Evolutionary conservation across 2,113 vertebrate genomes (phyloP).

Genomic region (Halcyon malimbica): DNA sequence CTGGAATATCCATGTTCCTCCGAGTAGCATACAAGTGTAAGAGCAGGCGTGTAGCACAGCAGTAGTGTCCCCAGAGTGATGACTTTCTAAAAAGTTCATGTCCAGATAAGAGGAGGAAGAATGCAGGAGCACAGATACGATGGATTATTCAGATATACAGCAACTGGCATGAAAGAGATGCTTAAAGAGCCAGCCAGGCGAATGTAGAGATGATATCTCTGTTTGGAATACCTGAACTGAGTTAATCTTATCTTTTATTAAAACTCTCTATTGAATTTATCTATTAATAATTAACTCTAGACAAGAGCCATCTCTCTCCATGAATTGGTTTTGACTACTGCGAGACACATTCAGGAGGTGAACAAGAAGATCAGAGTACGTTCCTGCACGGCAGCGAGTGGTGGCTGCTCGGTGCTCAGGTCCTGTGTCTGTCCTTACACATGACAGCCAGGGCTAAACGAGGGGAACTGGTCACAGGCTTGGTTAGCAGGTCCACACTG

Average conservation of each 20-base stretch:
- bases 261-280: neutral
- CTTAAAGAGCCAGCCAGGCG: neutral
- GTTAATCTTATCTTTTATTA: neutral
- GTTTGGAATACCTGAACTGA: neutral
- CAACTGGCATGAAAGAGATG: neutral
- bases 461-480: neutral
- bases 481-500: accelerated
- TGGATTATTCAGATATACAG: neutral
- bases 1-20: neutral
- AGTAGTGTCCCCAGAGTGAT: neutral
- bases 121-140: neutral
- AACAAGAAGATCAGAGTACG: neutral
- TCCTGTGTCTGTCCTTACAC: neutral
- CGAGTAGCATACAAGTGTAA: accelerated
- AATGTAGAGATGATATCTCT: neutral
- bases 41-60: neutral
- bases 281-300: neutral
- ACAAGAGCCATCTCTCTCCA: neutral
- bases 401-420: neutral
- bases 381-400: neutral
- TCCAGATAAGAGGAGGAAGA: neutral
- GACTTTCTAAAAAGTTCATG: neutral
- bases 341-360: neutral
- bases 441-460: neutral
- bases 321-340: neutral